Conservation (phyloP, 2,888 invertebrate genomes). For the Hydrotaea cyrtoneurina region DNA sequence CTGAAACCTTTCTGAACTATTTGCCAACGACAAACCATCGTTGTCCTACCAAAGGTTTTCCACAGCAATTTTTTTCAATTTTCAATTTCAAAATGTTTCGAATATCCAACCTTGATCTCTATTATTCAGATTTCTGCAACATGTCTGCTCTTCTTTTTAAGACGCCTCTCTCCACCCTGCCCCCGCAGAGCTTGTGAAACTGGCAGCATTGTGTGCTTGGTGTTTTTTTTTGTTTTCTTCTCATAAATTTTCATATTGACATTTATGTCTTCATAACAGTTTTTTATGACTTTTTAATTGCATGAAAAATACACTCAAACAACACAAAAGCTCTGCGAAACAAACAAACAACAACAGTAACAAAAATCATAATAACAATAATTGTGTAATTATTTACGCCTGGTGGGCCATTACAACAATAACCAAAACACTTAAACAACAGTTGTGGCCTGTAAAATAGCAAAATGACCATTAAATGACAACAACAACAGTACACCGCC, state of each 20-base stretch:
- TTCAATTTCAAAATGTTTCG: no score
- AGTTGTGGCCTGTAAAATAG: conserved; percentile 34
- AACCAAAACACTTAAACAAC: conserved; percentile 28
- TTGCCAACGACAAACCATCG: no score
- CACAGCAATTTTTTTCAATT: no score
- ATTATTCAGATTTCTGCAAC: background rate
- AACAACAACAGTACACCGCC: background rate
- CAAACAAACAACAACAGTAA: background rate
- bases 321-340: background rate
- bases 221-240: background rate
- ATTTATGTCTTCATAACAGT: conserved; percentile 57
- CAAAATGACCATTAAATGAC: conserved; percentile 5
- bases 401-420: conserved; percentile 42
- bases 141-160: background rate
- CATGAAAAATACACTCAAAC: background rate
- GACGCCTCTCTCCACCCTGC: background rate
- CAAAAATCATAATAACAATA: conserved; percentile 32
- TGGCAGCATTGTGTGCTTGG: background rate
- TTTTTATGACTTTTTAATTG: conserved; percentile 56
- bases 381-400: conserved; percentile 62
- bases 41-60: no score
- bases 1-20: no score
- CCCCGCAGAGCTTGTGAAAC: background rate
- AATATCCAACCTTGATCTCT: background rate
- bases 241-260: conserved; percentile 50